Base-by-base conservation (phyloP, 2,113 vertebrate species). In the Sceloporus tristichus region DNA sequence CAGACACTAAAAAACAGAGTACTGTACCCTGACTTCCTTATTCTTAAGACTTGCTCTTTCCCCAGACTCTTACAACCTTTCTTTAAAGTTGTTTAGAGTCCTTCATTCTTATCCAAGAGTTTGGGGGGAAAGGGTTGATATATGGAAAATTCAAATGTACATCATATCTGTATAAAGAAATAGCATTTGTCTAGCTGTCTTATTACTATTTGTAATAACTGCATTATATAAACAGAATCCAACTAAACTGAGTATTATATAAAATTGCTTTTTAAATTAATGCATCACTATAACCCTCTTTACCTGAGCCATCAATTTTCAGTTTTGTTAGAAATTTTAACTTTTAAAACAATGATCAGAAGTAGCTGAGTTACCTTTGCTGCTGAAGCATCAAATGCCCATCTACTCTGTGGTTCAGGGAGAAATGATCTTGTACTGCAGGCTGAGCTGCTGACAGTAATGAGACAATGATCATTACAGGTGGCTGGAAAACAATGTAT, bases 401-500 rank as follows among this genome's bases (percentile, higher is more conserved):
- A 40, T 80, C 65, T 42, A 38, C 75, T 79, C 48, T 73, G 85
- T 42, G n/a, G 11, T 65, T 85, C 38, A 5, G 21, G 38, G 56
- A 65, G 25, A 76, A 29, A 65, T 71, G 53, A 59, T 71, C 53
- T 68, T 59, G 81, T 38, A 56, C 70, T 54, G 42, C 71, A 76
- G 34, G 62, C 75, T 84, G 82, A 73, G 62, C 18, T n/a, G 34
- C 23, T 66, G 76, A 56, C 29, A 9, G 21, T 73, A 76, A 87
- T 82, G 81, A 87, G 23, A 29, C 3, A 62, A 62, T 62, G 42
- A 40, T 54, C 71, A 80, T 79, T 80, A 87, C 7, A 79, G 48
- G 38, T 59, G 29, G 16, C 75, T 62, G 68, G 79, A 87, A 82
- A 53, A n/a, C 38, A 79, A 65, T 34, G 11, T 25, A 14, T 82